Evolutionary conservation across 2,797 vertebrate genomes (phyloP), one percentile per base, ranked within the genome.

Genomic region (Mus caroli): DNA sequence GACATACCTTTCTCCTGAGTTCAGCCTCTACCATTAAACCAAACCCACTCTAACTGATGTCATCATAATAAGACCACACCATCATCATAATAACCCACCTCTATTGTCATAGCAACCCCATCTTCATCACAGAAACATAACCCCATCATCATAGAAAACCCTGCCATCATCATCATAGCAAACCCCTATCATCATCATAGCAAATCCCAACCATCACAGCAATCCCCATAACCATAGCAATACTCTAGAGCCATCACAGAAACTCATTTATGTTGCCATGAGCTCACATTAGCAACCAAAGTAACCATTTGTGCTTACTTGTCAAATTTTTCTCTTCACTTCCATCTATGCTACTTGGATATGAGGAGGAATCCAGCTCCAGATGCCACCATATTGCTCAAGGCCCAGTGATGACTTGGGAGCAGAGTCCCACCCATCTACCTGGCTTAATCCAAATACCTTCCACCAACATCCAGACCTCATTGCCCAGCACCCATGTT

Each of bases 401-500:
- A 19, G 22, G 78, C 3, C 37, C 73, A 6, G 15, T 10, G 28
- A 22, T 3, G 34, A 50, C 34, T 28, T 0, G 0, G 9, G 37
- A 89, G 37, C 19, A 40, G 1, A 62, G 28, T 20, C 2, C 26
- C 12, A 22, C 17, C 17, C 1, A 37, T 4, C 0, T 0, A 37
- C 6, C 0, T 0, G 31, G 22, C 91, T 34, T n/a, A n/a, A 8
- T 10, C 46, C 1, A 14, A 24, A 1, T 4, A 14, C 19, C 9
- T 64, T 84, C 1, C 1, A 31, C 31, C 54, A 26, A 0, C 0
- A 9, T 1, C 0, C 0, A 2, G 60, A 13, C 28, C 3, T 86
- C 3, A 12, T 31, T 24, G 24, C 3, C 43, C 56, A 28, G 1
- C 1, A 34, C 10, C 8, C 11, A 26, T 26, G 0, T 24, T 54